These are phyloP conservation scores for Drosophila tani DNA, from an alignment of 1,140 invertebrate species.

Conservation along the genomic window DNA sequence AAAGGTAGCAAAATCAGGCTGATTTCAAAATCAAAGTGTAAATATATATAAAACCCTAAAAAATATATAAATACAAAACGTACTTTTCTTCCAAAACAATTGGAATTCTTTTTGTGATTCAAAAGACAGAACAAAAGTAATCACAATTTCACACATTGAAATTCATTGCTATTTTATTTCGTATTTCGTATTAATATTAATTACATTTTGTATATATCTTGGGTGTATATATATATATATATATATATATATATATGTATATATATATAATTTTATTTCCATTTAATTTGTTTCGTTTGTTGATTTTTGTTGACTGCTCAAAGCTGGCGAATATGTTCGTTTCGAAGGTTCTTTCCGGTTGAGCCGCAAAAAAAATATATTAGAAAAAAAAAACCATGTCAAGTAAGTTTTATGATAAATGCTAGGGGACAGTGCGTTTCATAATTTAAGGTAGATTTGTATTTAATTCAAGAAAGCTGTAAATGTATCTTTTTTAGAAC, in stretches of 20 bases:
- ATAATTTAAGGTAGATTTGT: not conserved
- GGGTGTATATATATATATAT: slow-evolving; percentile 31
- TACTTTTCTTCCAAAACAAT: not conserved
- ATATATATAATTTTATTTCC: slow-evolving; percentile 51
- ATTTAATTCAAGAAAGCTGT: not conserved
- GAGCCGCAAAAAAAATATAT: not conserved
- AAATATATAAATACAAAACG: too few relatives aligned
- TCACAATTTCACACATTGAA: slow-evolving; percentile 53
- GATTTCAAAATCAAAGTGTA: too few relatives aligned
- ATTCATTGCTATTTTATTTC: slow-evolving; percentile 69
- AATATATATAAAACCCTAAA: too few relatives aligned
- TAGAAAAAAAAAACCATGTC: not conserved
- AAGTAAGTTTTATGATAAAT: slow-evolving; percentile 2
- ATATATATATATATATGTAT: slow-evolving; percentile 22
- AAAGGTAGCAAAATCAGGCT: too few relatives aligned
- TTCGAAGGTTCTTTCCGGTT: slow-evolving; percentile 11
- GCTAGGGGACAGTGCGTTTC: not conserved
- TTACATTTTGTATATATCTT: slow-evolving; percentile 52
- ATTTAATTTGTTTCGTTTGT: slow-evolving; percentile 53
- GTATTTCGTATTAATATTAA: slow-evolving; percentile 48
- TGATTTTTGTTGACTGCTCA: slow-evolving; percentile 41
- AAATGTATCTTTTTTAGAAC: not conserved
- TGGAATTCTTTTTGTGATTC: too few relatives aligned
- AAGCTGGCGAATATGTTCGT: slow-evolving; percentile 38
- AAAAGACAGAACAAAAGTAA: not conserved